Base-by-base conservation (phyloP, 2,888 invertebrate genomes). In the Synanthedon myopaeformis region DNA sequence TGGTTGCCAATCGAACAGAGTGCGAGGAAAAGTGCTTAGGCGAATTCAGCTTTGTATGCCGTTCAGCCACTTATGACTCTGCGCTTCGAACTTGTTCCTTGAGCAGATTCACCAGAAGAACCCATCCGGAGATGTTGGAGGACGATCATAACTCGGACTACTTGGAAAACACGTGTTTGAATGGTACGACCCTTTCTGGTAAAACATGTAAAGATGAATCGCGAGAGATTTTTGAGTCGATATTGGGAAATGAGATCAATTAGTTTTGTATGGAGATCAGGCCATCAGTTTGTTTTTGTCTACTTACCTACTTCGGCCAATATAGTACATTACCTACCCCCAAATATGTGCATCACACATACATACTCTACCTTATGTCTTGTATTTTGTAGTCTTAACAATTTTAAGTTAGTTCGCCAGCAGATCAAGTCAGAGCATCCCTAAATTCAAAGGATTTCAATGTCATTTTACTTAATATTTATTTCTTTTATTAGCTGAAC, bases 1-100 rank as follows among this genome's bases (percentile, higher is more conserved):
- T 92, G 64, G 94, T 95, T 0, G 90, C 93, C 3, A 96, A 96
- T 76, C 89, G 96, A 57, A 95, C 94, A 3, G 96, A 96, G 66
- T 96, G 96, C 70, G 96, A 96, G 76, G 96, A 96, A 71, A 94
- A 94, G 71, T 96, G 96, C 70, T 78, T 96, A 57, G 95, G 94
- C 69, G 96, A 96, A 76, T 95, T 94, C 70, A 94, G 93, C 58
- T 95, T 96, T 70, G 93, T 95, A 3, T 96, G 96, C 67, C 92
- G 96, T 51, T 95, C 96, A 0, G 95, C 94, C 0, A 94, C 95
- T 0, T 96, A 92, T 67, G 95, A 96, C 71, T 90, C 93, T 0
- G 90, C 92, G 0, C 88, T 93, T 67, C 89, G 94, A 57, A 94
- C 92, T 51, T 96, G 96, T 69, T 92, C 92, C 8, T 78, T 96